Evolutionary conservation across 2,888 invertebrate genomes (phyloP), one percentile per base, ranked within the genome.

Genomic region (Ashinkailepas kermadecensis): DNA sequence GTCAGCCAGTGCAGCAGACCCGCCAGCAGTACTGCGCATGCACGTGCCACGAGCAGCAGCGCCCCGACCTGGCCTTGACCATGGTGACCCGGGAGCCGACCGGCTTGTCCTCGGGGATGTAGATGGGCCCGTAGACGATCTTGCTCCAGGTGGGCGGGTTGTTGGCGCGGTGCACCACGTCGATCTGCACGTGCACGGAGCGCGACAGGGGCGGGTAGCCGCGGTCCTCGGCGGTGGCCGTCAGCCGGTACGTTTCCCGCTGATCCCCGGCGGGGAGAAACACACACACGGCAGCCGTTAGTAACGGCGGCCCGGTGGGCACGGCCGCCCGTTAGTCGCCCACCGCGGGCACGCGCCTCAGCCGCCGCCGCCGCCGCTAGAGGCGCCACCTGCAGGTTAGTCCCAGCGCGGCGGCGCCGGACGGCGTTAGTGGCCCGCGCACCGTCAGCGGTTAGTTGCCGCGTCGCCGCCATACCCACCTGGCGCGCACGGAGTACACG

Each of bases 161-260:
- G 93, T 95, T 97, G 88, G 95, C 97, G 91, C 95, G 93, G 91
- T 95, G 96, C 91, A 97, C 97, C 90, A 97, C 96, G 91, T 96
- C 96, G 91, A 98, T 96, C 91, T 96, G 95, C 90, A 98, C 97
- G 91, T 95, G 96, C 90, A 97, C 97, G 89, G 95, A 94, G 90
- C 96, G 93, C 90, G 95, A 94, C 90, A 97, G 92, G 90, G 95
- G 93, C 89, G 95, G 95, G 90, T 92, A 94, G 89, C 97, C 97
- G 91, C 95, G 95, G 91, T 98, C 98, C 92, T 95, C 93, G 90
- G 97, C 97, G 92, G 94, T 95, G 90, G 97, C 97, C 92, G 95
- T 95, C 92, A 97, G 92, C 92, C 95, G 95, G 93, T 96, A 97
- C 89, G 95, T 95, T 92, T 96, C 96, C 91, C 96, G 94, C 96